Evolutionary conservation across 2,888 invertebrate genomes (phyloP).

Genomic region (Minunthozetes semirufus): DNA sequence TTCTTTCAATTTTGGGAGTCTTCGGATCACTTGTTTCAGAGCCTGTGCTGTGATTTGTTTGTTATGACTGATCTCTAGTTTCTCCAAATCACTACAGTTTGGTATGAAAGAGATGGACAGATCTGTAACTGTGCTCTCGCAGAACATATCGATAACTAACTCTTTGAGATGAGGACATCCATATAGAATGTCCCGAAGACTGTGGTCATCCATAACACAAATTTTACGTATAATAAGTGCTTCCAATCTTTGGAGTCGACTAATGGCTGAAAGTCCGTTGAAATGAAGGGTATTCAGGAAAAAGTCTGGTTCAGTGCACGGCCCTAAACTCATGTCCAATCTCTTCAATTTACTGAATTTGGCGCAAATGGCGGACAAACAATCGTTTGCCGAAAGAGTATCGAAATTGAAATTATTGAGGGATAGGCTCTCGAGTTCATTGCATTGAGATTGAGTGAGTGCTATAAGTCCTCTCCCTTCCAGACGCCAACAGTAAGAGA

Average conservation of each 20-base stretch:
- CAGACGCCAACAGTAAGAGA: slow-evolving; percentile 21
- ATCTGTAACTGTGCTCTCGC: background rate
- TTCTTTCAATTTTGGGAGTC: background rate
- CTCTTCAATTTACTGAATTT: slow-evolving; percentile 9
- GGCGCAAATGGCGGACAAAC: background rate
- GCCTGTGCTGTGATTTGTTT: background rate
- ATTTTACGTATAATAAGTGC: slow-evolving; percentile 19
- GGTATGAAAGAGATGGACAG: background rate
- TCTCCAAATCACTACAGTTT: background rate
- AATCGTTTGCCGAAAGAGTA: background rate
- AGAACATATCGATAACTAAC: background rate
- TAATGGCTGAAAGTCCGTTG: background rate
- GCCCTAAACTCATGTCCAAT: slow-evolving; percentile 25
- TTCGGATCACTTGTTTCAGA: background rate
- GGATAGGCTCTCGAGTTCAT: background rate
- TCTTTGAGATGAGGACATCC: background rate
- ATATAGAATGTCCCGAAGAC: background rate
- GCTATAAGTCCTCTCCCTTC: background rate
- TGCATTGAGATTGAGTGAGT: background rate
- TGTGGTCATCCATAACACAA: slow-evolving; percentile 16
- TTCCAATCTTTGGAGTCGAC: background rate
- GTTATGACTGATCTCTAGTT: background rate
- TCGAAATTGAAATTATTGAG: slow-evolving; percentile 17
- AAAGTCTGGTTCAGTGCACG: slow-evolving; percentile 9
- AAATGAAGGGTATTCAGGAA: background rate